These are phyloP conservation scores for Meghimatium bilineatum DNA, from an alignment of 2,888 invertebrate species.

Conservation along the genomic window DNA sequence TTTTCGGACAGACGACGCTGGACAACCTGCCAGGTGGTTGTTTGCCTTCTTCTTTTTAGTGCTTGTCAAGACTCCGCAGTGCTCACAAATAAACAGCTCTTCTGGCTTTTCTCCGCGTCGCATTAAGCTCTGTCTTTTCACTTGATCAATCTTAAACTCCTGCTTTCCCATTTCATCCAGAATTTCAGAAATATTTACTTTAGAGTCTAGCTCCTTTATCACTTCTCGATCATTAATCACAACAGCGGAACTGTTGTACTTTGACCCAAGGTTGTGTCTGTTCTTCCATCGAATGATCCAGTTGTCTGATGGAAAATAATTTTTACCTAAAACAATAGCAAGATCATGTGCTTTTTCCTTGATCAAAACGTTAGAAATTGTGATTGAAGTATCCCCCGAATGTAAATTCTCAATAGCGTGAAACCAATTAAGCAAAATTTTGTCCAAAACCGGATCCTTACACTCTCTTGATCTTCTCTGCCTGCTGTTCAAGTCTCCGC, in stretches of 20 bases:
- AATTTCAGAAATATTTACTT: slow-evolving; percentile 23
- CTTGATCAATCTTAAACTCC: not conserved
- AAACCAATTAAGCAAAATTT: slow-evolving; percentile 33
- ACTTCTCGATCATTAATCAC: slow-evolving; percentile 25
- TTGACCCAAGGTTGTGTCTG: slow-evolving; percentile 34
- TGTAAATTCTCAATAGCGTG: slow-evolving; percentile 25
- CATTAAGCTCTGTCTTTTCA: slow-evolving; percentile 1
- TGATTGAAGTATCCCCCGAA: not conserved
- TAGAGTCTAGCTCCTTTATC: not conserved
- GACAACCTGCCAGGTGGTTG: slow-evolving; percentile 33
- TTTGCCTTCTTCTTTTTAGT: slow-evolving; percentile 22
- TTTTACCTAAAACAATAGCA: slow-evolving; percentile 31
- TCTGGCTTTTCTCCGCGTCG: slow-evolving; percentile 22
- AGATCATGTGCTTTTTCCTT: slow-evolving; percentile 41
- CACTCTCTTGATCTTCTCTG: slow-evolving; percentile 29
- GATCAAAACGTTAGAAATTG: slow-evolving; percentile 34
- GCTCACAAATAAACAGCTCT: slow-evolving; percentile 41
- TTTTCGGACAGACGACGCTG: slow-evolving; percentile 27
- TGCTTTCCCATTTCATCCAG: slow-evolving; percentile 25
- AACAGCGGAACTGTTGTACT: not conserved
- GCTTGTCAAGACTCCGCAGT: slow-evolving; percentile 38
- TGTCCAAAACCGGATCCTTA: slow-evolving; percentile 42
- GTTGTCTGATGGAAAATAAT: slow-evolving; percentile 39
- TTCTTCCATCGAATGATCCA: slow-evolving; percentile 48
- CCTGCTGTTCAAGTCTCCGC: slow-evolving; percentile 24